Conservation (phyloP, 2,113 vertebrate genomes). For the Dromaius novaehollandiae region DNA sequence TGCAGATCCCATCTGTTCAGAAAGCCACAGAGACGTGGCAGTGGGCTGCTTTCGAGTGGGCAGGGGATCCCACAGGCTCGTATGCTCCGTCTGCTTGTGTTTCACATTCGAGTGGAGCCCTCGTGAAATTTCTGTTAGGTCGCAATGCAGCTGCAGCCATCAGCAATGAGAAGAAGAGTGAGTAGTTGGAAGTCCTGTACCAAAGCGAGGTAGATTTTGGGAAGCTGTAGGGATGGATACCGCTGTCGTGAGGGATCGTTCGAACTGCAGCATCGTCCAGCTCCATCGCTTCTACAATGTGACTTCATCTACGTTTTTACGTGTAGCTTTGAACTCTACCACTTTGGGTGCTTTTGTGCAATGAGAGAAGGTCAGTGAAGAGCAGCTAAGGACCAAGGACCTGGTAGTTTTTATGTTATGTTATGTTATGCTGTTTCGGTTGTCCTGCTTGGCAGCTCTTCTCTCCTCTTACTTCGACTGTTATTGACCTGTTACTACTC, state of each 20-base stretch:
- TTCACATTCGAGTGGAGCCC: background rate
- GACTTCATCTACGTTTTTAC: background rate
- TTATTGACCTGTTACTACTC: background rate
- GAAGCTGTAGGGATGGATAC: background rate
- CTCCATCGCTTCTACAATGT: background rate
- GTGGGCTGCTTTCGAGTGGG: constrained; percentile 1
- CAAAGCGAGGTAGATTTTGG: background rate
- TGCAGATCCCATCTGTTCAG: constrained; percentile 58
- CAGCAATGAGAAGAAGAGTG: background rate
- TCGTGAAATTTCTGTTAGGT: background rate
- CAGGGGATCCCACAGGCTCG: background rate
- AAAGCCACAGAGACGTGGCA: background rate
- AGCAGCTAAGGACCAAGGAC: background rate
- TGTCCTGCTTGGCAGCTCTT: background rate
- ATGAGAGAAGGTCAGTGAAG: background rate
- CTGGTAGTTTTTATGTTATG: background rate
- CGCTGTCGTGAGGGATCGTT: background rate
- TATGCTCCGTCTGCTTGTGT: background rate
- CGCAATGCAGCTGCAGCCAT: background rate
- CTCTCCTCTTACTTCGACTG: background rate
- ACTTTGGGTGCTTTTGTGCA: background rate
- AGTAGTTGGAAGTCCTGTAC: background rate
- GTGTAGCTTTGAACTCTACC: background rate
- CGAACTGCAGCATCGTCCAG: background rate
- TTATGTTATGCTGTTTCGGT: background rate